phyloP scores from a whole-genome alignment of 2,888 invertebrate species.

The Proisotoma minuta region DNA sequence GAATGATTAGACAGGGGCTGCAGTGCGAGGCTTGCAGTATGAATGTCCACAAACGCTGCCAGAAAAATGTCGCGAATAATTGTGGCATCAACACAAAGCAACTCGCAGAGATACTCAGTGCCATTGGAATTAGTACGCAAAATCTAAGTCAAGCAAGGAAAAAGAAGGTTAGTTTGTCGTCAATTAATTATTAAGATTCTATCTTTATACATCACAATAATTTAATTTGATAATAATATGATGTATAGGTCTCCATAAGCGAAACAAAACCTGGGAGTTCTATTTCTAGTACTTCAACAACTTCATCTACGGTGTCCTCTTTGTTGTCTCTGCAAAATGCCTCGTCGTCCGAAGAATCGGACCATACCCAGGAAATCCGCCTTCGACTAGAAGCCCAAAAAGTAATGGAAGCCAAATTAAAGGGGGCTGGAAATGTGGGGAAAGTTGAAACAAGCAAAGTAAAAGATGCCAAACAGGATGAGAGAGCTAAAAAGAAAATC shows the following conservation, averaged over 20 bases:
- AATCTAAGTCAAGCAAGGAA: slow-evolving; percentile 62
- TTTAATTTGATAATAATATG: not conserved
- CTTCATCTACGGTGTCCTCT: slow-evolving; percentile 3
- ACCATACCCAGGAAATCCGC: slow-evolving; percentile 49
- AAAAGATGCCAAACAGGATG: not conserved
- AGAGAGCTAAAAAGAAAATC: slow-evolving; percentile 49
- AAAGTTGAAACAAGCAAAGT: not conserved
- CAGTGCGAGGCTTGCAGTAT: slow-evolving; percentile 95
- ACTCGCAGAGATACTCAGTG: slow-evolving; percentile 88
- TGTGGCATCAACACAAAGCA: slow-evolving; percentile 96
- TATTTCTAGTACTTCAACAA: no score
- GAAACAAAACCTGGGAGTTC: slow-evolving; percentile 2
- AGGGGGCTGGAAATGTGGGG: slow-evolving; percentile 46
- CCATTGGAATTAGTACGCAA: slow-evolving; percentile 85
- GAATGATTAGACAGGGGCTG: slow-evolving; percentile 90
- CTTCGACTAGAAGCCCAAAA: slow-evolving; percentile 50
- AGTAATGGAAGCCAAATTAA: slow-evolving; percentile 54
- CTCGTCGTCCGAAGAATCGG: slow-evolving; percentile 47
- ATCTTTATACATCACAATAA: not conserved
- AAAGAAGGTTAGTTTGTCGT: slow-evolving; percentile 50
- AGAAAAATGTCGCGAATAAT: slow-evolving; percentile 98
- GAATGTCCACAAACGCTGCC: slow-evolving; percentile 98
- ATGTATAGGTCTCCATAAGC: slow-evolving; percentile 22
- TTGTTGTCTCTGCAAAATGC: not conserved
- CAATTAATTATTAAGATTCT: no score